These are phyloP conservation scores for Tetrax tetrax DNA, from an alignment of 2,113 vertebrate genomes.

Conservation along the genomic window DNA sequence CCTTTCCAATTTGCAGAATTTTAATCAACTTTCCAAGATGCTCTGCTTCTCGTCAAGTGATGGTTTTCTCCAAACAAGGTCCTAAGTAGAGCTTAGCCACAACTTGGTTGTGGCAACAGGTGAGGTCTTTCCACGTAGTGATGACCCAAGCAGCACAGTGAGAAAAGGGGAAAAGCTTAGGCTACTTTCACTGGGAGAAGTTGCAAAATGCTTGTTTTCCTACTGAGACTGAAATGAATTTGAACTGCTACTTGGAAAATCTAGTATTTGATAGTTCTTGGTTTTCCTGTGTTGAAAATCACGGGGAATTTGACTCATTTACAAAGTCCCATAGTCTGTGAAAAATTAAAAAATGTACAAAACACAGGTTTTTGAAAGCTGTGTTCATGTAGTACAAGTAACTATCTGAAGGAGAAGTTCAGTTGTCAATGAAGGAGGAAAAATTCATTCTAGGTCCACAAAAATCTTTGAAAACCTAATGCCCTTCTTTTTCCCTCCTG, in stretches of 20 bases:
- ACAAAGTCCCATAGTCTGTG: neutral
- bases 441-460: neutral
- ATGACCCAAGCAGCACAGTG: neutral
- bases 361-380: neutral
- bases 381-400: neutral
- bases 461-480: neutral
- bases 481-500: neutral
- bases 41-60: neutral
- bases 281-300: constrained; percentile 3
- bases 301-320: neutral
- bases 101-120: neutral
- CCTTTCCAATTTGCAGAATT: neutral
- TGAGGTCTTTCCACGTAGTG: neutral
- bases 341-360: neutral
- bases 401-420: neutral
- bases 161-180: neutral
- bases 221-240: neutral
- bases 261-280: neutral
- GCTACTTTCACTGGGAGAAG: neutral
- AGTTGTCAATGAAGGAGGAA: neutral
- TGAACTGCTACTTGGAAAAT: neutral
- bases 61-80: neutral
- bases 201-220: neutral
- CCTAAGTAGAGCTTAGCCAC: neutral
- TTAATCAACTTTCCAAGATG: neutral